Conservation (phyloP, 2,888 invertebrate genomes). For the Palloptera scutellata region DNA sequence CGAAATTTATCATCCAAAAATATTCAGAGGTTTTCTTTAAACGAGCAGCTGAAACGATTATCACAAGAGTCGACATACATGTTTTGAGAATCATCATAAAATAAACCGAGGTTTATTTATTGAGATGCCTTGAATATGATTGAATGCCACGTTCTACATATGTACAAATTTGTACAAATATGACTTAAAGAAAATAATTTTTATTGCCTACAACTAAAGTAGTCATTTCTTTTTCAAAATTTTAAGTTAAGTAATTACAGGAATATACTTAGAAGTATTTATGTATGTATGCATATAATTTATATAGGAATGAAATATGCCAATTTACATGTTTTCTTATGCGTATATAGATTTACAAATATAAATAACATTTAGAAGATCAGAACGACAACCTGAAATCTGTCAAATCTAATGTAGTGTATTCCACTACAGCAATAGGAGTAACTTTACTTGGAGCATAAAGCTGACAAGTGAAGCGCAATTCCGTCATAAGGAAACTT, state of each 20-base stretch:
- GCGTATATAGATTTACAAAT: conserved; percentile 6
- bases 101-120: too few relatives aligned
- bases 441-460: conserved; percentile 5
- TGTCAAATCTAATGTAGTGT: background rate
- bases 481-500: background rate
- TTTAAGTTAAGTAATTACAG: background rate
- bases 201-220: too few relatives aligned
- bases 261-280: background rate
- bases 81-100: too few relatives aligned
- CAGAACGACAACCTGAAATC: background rate
- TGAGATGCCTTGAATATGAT: too few relatives aligned
- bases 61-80: too few relatives aligned
- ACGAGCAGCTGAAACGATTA: too few relatives aligned
- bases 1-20: too few relatives aligned
- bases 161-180: too few relatives aligned
- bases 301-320: conserved; percentile 4
- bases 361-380: conserved; percentile 22
- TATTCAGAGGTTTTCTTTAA: too few relatives aligned
- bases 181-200: background rate
- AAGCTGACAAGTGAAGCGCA: conserved; percentile 13
- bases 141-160: too few relatives aligned
- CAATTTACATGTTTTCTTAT: conserved; percentile 2
- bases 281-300: too few relatives aligned
- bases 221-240: too few relatives aligned
- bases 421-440: conserved; percentile 10